These are phyloP conservation scores for Andricus quercusramuli DNA, from an alignment of 2,888 invertebrate species.

Conservation along the genomic window DNA sequence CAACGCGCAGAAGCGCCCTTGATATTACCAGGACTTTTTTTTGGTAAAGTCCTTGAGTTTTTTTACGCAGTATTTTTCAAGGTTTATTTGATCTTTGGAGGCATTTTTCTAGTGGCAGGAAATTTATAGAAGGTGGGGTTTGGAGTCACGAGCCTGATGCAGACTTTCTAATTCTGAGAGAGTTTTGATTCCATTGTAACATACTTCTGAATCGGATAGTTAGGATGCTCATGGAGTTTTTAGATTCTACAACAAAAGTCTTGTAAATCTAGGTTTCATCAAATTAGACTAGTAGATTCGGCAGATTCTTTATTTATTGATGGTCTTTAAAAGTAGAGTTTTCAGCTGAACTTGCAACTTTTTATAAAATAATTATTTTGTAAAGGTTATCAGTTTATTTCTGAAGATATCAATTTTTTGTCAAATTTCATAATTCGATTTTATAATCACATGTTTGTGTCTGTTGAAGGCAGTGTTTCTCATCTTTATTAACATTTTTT, in stretches of 20 bases:
- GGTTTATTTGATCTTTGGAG: background rate
- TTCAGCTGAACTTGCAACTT: too few relatives aligned
- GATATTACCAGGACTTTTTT: background rate
- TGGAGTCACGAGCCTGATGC: background rate
- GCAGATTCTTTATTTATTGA: too few relatives aligned
- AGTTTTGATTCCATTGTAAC: background rate
- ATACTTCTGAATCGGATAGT: background rate
- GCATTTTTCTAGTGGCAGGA: background rate
- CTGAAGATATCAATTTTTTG: background rate
- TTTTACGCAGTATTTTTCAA: background rate
- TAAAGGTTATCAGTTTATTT: background rate
- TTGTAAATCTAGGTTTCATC: background rate
- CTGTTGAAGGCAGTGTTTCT: background rate
- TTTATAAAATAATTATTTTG: too few relatives aligned
- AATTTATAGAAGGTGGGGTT: background rate
- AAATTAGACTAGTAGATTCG: background rate
- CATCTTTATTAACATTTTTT: background rate
- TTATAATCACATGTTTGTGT: background rate
- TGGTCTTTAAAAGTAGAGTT: too few relatives aligned
- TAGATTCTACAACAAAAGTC: background rate
- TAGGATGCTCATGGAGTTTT: background rate
- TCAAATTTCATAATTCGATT: background rate
- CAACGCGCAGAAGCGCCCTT: conserved; percentile 1
- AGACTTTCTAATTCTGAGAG: conserved; percentile 28
- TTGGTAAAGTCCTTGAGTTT: background rate